phyloP scores from a whole-genome alignment of 2,797 vertebrate species.

The Melanotaenia parkinsoni region DNA sequence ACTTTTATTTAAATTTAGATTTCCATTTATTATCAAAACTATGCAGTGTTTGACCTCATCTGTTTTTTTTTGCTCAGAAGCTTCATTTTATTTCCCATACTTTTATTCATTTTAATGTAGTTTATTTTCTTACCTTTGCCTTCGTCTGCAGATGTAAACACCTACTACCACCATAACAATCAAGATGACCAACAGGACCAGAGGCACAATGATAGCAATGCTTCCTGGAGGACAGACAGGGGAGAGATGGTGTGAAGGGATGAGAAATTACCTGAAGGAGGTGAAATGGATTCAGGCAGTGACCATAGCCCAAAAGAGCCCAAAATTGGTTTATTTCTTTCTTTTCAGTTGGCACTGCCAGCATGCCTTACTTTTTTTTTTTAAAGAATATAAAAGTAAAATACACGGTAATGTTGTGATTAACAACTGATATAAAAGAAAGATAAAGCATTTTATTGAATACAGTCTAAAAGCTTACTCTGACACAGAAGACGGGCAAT shows the following conservation, averaged over 20 bases:
- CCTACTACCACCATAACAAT: constrained; percentile 94
- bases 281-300: constrained; percentile 35
- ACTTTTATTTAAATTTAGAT: constrained; percentile 31
- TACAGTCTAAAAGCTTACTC: background rate
- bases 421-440: background rate
- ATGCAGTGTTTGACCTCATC: constrained; percentile 1
- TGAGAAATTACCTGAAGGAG: constrained; percentile 37
- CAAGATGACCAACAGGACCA: constrained; percentile 94
- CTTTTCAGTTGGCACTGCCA: constrained; percentile 1
- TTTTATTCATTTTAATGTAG: constrained; percentile 12
- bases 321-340: background rate
- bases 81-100: background rate
- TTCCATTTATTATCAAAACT: constrained; percentile 15
- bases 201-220: constrained; percentile 97
- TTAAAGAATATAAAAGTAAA: background rate
- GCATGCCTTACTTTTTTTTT: constrained; percentile 12
- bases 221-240: constrained; percentile 86
- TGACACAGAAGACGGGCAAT: background rate
- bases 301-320: background rate
- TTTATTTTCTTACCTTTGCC: constrained; percentile 90
- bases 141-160: constrained; percentile 94
- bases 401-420: background rate
- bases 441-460: background rate
- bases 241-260: constrained; percentile 38
- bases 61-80: constrained; percentile 36